Percentiles rank a stretch among this genome's conserved stretches.
These are phyloP conservation scores for Buphagus erythrorhynchus DNA, from an alignment of 2,797 vertebrate species.

Conservation along the genomic window DNA sequence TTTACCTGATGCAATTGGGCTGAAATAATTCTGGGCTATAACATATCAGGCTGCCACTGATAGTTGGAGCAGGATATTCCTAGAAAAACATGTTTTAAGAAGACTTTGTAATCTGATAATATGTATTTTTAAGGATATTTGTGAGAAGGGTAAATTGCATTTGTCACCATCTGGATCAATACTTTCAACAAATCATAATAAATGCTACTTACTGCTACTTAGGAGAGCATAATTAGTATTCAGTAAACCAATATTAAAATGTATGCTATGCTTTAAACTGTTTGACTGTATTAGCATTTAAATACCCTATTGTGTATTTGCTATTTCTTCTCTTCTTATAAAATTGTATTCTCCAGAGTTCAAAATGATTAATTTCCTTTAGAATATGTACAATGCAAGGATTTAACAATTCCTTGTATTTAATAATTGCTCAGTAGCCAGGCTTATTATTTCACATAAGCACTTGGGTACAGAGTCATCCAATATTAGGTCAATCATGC, in stretches of 20 bases:
- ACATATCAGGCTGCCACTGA: not conserved
- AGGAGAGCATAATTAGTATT: constrained; percentile 70
- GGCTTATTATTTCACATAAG: constrained; percentile 63
- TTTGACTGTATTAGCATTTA: constrained; percentile 74
- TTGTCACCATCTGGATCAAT: constrained; percentile 67
- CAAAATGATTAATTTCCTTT: constrained; percentile 77
- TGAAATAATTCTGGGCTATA: not conserved
- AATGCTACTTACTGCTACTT: constrained; percentile 66
- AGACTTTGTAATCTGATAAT: constrained; percentile 33
- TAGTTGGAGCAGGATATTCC: not conserved
- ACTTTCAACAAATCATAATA: constrained; percentile 67
- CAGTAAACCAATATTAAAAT: constrained; percentile 72
- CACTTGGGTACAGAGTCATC: not conserved
- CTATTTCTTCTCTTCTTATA: constrained; percentile 68
- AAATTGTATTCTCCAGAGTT: constrained; percentile 70
- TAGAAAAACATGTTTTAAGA: not conserved
- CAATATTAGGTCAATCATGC: constrained; percentile 26
- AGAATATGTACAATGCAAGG: constrained; percentile 68
- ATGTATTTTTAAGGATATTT: constrained; percentile 37
- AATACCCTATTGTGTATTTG: constrained; percentile 73
- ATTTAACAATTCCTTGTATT: constrained; percentile 74
- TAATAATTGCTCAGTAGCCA: constrained; percentile 72
- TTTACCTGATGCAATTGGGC: not conserved
- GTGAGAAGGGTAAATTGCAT: not conserved
- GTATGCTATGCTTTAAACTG: constrained; percentile 67